Evolutionary conservation across 2,888 invertebrate species (phyloP).

Genomic region (Cordilura impudica): DNA sequence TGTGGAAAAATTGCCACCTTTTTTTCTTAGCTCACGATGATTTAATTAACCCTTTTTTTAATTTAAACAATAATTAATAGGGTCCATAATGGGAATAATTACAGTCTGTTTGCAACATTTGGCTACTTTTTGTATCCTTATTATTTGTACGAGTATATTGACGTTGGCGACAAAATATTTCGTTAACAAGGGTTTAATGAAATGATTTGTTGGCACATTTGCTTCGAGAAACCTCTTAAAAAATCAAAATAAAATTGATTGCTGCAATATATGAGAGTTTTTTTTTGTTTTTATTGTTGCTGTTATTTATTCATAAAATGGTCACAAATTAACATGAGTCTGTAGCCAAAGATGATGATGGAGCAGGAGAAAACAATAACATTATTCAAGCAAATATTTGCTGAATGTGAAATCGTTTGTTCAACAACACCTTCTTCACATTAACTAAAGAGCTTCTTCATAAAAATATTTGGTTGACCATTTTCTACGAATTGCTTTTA

Average conservation of each 20-base stretch:
- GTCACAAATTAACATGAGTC: constrained; percentile 13
- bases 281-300: constrained; percentile 4
- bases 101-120: constrained; percentile 59
- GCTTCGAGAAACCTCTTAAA: not conserved
- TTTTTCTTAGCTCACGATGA: constrained; percentile 45
- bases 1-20: constrained; percentile 62
- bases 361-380: constrained; percentile 9
- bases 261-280: constrained; percentile 41
- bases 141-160: not conserved
- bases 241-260: constrained; percentile 57
- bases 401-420: constrained; percentile 63
- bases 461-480: constrained; percentile 6
- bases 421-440: constrained; percentile 63
- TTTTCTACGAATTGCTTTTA: constrained; percentile 54
- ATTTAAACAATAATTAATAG: constrained; percentile 67
- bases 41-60: constrained; percentile 67
- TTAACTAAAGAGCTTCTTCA: constrained; percentile 56
- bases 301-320: constrained; percentile 17
- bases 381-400: constrained; percentile 61
- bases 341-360: not conserved
- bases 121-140: constrained; percentile 6
- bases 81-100: constrained; percentile 66
- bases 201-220: constrained; percentile 64
- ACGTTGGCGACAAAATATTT: constrained; percentile 24
- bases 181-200: constrained; percentile 66